Conservation (phyloP, 2,797 vertebrate genomes). For the Lepilemur ruficaudatus region DNA sequence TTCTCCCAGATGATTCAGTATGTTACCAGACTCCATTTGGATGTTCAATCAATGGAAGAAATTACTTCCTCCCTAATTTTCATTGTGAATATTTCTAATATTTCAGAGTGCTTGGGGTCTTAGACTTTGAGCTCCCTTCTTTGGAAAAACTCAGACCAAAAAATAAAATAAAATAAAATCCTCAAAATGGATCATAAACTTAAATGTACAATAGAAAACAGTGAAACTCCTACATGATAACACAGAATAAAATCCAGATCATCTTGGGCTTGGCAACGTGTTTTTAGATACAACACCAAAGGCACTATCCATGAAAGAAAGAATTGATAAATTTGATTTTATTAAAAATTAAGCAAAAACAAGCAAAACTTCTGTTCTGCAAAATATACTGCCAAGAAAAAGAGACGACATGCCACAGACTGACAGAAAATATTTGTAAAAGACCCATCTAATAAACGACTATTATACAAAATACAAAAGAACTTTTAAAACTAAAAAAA, state of each 20-base stretch:
- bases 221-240: neutral
- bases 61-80: neutral
- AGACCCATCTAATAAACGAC: neutral
- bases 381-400: neutral
- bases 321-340: neutral
- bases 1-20: neutral
- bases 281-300: neutral
- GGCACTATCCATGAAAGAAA: neutral
- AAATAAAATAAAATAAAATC: neutral
- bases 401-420: neutral
- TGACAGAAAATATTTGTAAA: neutral
- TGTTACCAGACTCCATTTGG: neutral
- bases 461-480: neutral
- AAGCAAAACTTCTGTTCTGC: neutral
- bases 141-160: neutral
- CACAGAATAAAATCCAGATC: neutral
- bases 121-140: neutral
- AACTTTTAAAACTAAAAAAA: neutral
- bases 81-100: neutral
- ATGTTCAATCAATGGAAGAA: neutral
- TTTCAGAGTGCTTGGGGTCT: neutral
- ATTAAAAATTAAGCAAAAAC: neutral
- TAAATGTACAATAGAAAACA: neutral
- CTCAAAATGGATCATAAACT: neutral
- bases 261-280: neutral